A percentile compares a stretch with the other conserved stretches of the same genome.
Evolutionary conservation across 2,797 vertebrate genomes (phyloP).

Genomic region (Synaphobranchus kaupii): DNA sequence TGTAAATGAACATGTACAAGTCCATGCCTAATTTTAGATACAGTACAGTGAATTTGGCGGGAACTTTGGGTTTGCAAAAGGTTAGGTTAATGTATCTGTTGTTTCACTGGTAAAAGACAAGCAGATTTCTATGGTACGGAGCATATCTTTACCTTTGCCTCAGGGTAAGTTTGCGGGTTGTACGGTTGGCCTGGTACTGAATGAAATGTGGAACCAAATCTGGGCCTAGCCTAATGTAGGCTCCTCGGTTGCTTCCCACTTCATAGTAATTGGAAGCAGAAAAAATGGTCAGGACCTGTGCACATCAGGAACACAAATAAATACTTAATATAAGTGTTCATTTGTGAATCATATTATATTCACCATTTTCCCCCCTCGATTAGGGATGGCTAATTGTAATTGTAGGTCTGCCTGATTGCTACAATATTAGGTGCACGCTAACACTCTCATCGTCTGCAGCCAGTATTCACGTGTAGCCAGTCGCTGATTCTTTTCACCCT

Average conservation of each 20-base stretch:
- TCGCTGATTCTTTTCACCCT: neutral
- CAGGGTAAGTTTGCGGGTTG: constrained; percentile 78
- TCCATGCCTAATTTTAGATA: neutral
- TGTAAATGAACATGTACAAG: neutral
- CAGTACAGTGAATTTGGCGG: neutral
- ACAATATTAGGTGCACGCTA: too few species aligned
- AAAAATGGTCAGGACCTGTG: constrained; percentile 76
- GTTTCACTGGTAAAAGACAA: neutral
- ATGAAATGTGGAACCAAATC: constrained; percentile 84
- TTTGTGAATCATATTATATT: neutral
- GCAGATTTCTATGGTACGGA: constrained; percentile 43
- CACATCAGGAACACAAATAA: neutral
- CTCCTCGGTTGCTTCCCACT: constrained; percentile 92
- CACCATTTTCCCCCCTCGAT: neutral
- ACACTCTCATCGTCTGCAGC: neutral
- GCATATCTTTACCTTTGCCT: constrained; percentile 80
- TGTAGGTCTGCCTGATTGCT: neutral
- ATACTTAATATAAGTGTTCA: neutral
- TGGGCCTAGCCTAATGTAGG: constrained; percentile 86
- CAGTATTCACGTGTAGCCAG: neutral
- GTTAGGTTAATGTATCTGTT: neutral
- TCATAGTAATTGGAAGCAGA: constrained; percentile 92
- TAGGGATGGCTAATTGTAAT: neutral
- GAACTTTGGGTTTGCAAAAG: neutral
- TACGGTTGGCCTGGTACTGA: constrained; percentile 87